A percentile compares a stretch with the other conserved stretches of the same genome.
phyloP scores from a whole-genome alignment of 2,888 invertebrate species.

The Eupithecia centaureata region DNA sequence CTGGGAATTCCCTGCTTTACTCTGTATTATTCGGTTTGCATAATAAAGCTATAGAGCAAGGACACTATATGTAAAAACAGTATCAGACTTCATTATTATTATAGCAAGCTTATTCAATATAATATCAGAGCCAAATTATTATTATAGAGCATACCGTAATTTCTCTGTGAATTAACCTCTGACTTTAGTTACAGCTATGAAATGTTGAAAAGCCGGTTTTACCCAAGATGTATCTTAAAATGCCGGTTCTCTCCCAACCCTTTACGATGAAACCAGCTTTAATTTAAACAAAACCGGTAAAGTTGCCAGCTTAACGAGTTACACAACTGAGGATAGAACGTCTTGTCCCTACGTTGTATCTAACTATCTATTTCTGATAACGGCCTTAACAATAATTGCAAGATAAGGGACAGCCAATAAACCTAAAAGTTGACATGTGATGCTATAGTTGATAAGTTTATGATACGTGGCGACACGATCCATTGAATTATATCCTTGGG shows the following conservation, averaged over 20 bases:
- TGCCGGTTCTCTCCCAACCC: constrained; percentile 18
- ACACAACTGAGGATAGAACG: constrained; percentile 36
- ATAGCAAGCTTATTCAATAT: too few species aligned
- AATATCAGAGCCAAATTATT: too few species aligned
- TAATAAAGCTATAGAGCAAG: not conserved
- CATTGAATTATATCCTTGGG: not conserved
- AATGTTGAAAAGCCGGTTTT: constrained; percentile 13
- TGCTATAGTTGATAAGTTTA: constrained; percentile 18
- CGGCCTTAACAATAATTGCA: constrained; percentile 19
- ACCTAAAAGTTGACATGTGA: constrained; percentile 28
- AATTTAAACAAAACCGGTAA: constrained; percentile 65
- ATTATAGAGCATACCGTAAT: too few species aligned
- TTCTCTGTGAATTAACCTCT: not conserved
- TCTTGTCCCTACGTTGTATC: constrained; percentile 52
- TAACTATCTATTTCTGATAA: constrained; percentile 56
- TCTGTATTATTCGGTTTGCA: not conserved
- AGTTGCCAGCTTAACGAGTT: constrained; percentile 61
- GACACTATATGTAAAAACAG: too few species aligned
- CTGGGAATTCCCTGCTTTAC: not conserved
- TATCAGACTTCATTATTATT: too few species aligned
- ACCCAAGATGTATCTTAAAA: not conserved
- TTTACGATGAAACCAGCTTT: constrained; percentile 47
- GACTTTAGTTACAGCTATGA: not conserved
- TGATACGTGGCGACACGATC: constrained; percentile 10
- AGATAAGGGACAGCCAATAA: constrained; percentile 24